Percentiles rank a stretch among this genome's conserved stretches.
Evolutionary conservation across 53 echinoderm and acorn worm genomes (phyloP).

Genomic region (Temnopleurus reevesii): DNA sequence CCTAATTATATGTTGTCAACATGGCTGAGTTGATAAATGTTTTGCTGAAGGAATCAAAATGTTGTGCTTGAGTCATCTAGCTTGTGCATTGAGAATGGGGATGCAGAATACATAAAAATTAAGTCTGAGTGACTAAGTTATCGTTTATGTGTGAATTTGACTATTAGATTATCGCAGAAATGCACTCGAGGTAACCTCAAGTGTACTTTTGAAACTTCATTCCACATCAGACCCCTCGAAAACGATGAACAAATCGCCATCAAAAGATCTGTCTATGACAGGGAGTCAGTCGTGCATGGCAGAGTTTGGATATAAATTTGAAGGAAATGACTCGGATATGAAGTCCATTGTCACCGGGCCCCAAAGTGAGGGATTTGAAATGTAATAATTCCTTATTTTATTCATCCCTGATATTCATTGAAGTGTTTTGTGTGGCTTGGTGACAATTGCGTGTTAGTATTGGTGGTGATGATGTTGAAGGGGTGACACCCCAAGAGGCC

Average conservation of each 20-base stretch:
- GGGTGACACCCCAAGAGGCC: not conserved
- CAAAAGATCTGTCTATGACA: not conserved
- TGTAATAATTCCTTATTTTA: slow-evolving; percentile 31
- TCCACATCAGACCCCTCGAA: not conserved
- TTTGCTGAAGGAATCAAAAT: not conserved
- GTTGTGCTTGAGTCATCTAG: not conserved
- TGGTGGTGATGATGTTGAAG: slow-evolving; percentile 21
- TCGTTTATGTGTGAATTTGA: not conserved
- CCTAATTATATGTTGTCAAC: not conserved
- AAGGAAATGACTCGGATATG: slow-evolving; percentile 32
- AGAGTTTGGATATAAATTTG: slow-evolving; percentile 26
- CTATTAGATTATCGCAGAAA: not conserved
- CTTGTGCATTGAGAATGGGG: not conserved
- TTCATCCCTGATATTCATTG: not conserved
- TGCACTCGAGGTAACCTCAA: slow-evolving; percentile 1
- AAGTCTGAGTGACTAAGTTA: not conserved
- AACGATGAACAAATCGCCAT: not conserved
- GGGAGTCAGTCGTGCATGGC: not conserved
- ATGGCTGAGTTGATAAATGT: slow-evolving; percentile 22
- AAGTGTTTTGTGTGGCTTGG: not conserved
- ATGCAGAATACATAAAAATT: not conserved
- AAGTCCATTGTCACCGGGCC: slow-evolving; percentile 26
- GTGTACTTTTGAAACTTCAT: slow-evolving; percentile 13
- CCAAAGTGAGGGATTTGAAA: slow-evolving; percentile 7
- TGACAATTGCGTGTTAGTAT: slow-evolving; percentile 29